A percentile compares a stretch with the other conserved stretches of the same genome.
These are phyloP conservation scores for Tridacna gigas DNA, from an alignment of 2,888 invertebrate genomes.

Conservation along the genomic window DNA sequence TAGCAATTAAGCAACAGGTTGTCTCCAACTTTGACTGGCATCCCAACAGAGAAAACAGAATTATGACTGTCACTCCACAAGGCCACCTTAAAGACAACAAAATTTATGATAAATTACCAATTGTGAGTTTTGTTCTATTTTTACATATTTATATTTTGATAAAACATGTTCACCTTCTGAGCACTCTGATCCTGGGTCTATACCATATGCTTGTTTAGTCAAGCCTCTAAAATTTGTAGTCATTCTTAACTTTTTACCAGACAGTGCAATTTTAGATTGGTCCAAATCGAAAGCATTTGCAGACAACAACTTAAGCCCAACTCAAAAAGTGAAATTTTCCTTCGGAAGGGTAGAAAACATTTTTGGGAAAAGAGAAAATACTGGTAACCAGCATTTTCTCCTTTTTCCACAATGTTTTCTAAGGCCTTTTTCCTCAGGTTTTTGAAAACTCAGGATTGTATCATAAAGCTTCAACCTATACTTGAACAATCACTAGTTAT, in stretches of 20 bases:
- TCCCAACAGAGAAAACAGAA: constrained; percentile 91
- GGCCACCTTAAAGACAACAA: constrained; percentile 90
- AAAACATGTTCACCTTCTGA: no score
- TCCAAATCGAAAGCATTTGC: background rate
- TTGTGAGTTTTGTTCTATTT: constrained; percentile 84
- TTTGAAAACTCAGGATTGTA: background rate
- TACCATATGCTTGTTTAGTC: no score
- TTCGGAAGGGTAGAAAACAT: background rate
- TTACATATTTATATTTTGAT: no score
- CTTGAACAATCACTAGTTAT: no score
- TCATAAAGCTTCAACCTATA: no score
- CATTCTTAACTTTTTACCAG: background rate
- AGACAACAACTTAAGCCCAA: background rate
- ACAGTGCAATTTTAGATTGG: background rate
- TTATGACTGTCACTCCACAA: constrained; percentile 89
- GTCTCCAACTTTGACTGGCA: constrained; percentile 95
- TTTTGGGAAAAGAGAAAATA: background rate
- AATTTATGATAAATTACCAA: constrained; percentile 92
- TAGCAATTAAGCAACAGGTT: constrained; percentile 74
- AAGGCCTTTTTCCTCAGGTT: background rate
- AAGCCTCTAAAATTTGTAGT: no score
- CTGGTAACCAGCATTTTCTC: background rate
- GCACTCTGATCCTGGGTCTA: background rate
- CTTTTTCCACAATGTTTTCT: background rate
- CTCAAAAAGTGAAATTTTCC: background rate